phyloP scores from a whole-genome alignment of 1,140 invertebrate species.

The Agrypnia vestita region DNA sequence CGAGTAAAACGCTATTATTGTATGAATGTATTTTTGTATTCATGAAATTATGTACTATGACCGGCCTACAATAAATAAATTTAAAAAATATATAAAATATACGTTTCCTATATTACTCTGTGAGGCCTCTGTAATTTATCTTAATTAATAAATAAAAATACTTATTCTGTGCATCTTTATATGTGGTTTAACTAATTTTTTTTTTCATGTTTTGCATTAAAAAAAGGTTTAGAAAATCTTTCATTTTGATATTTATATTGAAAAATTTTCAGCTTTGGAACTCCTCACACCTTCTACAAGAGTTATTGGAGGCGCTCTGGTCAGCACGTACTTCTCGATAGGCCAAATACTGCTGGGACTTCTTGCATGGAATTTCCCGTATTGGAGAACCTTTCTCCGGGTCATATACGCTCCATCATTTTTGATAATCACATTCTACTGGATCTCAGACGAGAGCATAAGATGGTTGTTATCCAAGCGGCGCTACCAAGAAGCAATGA shows the following conservation, averaged over 20 bases:
- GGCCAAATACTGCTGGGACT: slow-evolving; percentile 81
- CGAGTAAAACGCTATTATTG: no score
- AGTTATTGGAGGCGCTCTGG: slow-evolving; percentile 81
- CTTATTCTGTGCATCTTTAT: no score
- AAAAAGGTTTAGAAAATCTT: no score
- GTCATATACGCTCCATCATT: slow-evolving; percentile 81
- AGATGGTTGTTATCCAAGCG: slow-evolving; percentile 85
- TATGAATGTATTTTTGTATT: no score
- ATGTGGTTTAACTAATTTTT: no score
- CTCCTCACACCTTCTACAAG: slow-evolving; percentile 82
- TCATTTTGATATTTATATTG: background rate
- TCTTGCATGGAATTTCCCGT: slow-evolving; percentile 79
- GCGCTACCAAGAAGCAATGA: slow-evolving; percentile 76
- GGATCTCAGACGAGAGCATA: slow-evolving; percentile 80
- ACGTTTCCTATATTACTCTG: no score
- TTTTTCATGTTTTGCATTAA: no score
- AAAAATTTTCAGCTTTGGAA: slow-evolving; percentile 77
- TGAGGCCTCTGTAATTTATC: no score
- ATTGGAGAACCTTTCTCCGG: slow-evolving; percentile 82
- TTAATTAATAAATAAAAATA: no score
- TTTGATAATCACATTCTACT: slow-evolving; percentile 77
- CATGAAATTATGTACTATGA: no score
- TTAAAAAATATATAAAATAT: background rate
- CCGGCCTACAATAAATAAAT: background rate
- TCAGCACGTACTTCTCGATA: slow-evolving; percentile 80